Evolutionary conservation across 1,140 invertebrate species (phyloP), one percentile per base, ranked within the genome.

Genomic region (Diplogasteroides magnus): DNA sequence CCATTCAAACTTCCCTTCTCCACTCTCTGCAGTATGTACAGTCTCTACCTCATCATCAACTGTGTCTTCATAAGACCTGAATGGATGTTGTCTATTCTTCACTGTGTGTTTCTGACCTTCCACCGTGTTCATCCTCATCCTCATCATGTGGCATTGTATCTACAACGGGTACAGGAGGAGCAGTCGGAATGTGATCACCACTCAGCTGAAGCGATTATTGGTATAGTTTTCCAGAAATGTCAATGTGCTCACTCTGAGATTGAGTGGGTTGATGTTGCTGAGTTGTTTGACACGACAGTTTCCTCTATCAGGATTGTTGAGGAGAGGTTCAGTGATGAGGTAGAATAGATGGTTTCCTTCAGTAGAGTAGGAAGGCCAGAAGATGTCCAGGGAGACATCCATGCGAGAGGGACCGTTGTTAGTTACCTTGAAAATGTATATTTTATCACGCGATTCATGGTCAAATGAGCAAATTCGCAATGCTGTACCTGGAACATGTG

Each of bases 341-440:
- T 81, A 81, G 13, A 81, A 74, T 28, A 81, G 71, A 67, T 83
- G 71, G 29, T 76, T 76, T 23, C 81, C 79, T 48, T 79, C 67
- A 14, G 79, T 77, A 11, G 76, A 75, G 62, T 71, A 83, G 37
- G 74, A 77, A 6, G 79, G 79, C 81, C 81, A 81, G 73, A 77
- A 78, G 67, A 81, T 83, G 63, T 81, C 81, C 27, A 81, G 57
- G 23, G 73, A 78, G 28, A 79, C 81, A 62, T 76, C 77, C 28
- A 81, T 75, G 31, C 70, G 73, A 62, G 79, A 80, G 23, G 78
- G 79, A 1, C 79, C 79, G 23, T 76, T 73, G 63, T 81, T 81
- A 11, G 67, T 72, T 23, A 80, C 74, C 77, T 78, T n/a, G n/a
- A 61, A 0, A 76, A 26, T 31, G 15, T 26, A 48, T 26, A 14